These are phyloP conservation scores for Nasonia vitripennis DNA, from an alignment of 1,140 invertebrate genomes.

Conservation along the genomic window DNA sequence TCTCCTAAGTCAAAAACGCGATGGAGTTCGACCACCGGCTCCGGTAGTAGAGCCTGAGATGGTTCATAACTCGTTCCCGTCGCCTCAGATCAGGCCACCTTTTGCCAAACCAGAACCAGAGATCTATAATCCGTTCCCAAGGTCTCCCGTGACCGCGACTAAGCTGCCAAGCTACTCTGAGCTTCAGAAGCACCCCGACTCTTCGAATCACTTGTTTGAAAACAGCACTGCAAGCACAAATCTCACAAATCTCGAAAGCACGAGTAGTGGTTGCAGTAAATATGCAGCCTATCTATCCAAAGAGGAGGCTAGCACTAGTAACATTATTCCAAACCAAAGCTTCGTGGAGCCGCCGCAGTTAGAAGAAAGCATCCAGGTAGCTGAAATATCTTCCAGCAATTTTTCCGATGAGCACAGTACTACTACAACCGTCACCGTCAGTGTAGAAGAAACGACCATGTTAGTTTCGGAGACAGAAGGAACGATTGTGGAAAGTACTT, in stretches of 20 bases:
- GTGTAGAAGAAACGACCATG: not conserved
- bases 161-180: conserved; percentile 25
- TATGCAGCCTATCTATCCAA: not conserved
- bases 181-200: conserved; percentile 56
- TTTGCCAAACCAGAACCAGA: not conserved
- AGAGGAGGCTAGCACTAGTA: not conserved
- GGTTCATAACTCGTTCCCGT: not conserved
- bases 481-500: conserved; percentile 26
- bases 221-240: not conserved
- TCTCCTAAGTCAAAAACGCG: conserved; percentile 63
- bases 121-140: not conserved
- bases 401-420: conserved; percentile 50
- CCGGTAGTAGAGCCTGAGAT: not conserved
- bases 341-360: not conserved
- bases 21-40: conserved; percentile 35
- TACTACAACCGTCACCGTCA: not conserved
- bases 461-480: not conserved
- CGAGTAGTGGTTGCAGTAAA: not conserved
- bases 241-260: not conserved
- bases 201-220: conserved; percentile 45
- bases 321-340: not conserved
- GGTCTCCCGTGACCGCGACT: not conserved
- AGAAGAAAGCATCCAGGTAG: conserved; percentile 64
- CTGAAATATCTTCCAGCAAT: conserved; percentile 68
- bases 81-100: not conserved